Percentiles rank a stretch among this genome's conserved stretches.
These are phyloP conservation scores for Dusona sp. DNA, from an alignment of 2,888 invertebrate genomes.

Conservation along the genomic window DNA sequence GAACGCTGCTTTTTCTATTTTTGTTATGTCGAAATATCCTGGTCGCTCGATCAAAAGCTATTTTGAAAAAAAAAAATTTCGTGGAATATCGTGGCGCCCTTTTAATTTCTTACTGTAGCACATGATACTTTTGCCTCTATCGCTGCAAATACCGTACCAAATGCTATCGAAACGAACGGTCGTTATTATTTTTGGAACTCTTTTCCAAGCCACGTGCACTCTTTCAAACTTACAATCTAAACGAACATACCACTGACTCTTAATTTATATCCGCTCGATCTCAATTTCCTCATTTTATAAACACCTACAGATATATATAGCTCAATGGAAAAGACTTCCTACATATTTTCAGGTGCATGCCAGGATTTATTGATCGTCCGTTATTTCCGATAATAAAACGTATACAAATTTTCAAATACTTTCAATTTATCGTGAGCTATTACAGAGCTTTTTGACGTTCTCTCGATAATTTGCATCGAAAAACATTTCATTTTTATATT, in stretches of 20 bases:
- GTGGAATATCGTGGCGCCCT: not conserved
- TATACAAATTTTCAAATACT: not conserved
- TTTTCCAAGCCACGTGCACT: conserved; percentile 50
- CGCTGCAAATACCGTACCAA: conserved; percentile 7
- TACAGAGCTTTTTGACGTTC: not conserved
- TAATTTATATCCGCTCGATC: conserved; percentile 2
- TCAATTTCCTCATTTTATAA: not conserved
- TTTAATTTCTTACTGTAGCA: not conserved
- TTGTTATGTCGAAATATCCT: not conserved
- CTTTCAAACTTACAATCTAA: conserved; percentile 22
- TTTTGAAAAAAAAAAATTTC: conserved; percentile 4
- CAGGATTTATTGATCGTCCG: not conserved
- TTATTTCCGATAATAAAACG: not conserved
- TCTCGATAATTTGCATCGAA: not conserved
- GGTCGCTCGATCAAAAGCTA: not conserved
- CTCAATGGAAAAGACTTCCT: not conserved
- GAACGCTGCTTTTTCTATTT: not conserved
- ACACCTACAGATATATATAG: not conserved
- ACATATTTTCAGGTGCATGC: not conserved
- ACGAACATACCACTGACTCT: conserved; percentile 14
- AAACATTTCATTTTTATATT: not conserved
- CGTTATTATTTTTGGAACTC: conserved; percentile 54
- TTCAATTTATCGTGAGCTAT: not conserved
- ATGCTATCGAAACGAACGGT: conserved; percentile 27
- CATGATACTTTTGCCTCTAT: conserved; percentile 1